Evolutionary conservation across 2,888 invertebrate genomes (phyloP).

Genomic region (Lithophane ornitopus): DNA sequence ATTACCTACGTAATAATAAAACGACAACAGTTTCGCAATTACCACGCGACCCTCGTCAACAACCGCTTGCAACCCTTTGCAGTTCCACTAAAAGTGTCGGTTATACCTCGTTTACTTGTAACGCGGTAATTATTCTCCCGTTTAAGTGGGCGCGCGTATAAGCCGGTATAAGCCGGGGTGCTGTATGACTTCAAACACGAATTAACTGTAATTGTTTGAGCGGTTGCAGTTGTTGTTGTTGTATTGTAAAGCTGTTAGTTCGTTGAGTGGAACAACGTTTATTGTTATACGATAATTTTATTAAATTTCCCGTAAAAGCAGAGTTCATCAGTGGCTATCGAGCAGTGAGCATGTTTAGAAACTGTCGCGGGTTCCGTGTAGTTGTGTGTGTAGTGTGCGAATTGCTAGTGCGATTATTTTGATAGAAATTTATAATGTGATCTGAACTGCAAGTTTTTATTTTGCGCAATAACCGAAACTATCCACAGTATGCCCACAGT

Average conservation of each 20-base stretch:
- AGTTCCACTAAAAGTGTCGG: constrained; percentile 51
- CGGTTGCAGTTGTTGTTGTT: constrained; percentile 55
- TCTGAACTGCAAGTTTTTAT: too few species aligned
- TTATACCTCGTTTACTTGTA: constrained; percentile 46
- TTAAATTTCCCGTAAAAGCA: neutral
- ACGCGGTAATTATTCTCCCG: constrained; percentile 60
- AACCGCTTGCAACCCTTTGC: constrained; percentile 45
- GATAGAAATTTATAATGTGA: too few species aligned
- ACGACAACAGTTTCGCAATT: constrained; percentile 56
- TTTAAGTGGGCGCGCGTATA: constrained; percentile 54
- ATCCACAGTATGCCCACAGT: too few species aligned
- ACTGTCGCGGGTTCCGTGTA: too few species aligned
- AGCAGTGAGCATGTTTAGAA: too few species aligned
- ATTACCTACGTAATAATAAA: constrained; percentile 51
- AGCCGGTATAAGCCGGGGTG: constrained; percentile 54
- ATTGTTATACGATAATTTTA: neutral
- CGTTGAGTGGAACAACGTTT: constrained; percentile 3
- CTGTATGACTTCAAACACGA: constrained; percentile 62
- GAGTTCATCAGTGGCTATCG: too few species aligned
- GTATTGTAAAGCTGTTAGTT: constrained; percentile 46
- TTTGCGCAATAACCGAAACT: too few species aligned
- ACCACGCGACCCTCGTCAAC: constrained; percentile 54
- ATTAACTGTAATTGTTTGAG: constrained; percentile 65
- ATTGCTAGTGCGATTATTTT: too few species aligned
- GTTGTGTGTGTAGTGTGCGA: too few species aligned